phyloP scores from a whole-genome alignment of 2,113 vertebrate species.

The Parus major region DNA sequence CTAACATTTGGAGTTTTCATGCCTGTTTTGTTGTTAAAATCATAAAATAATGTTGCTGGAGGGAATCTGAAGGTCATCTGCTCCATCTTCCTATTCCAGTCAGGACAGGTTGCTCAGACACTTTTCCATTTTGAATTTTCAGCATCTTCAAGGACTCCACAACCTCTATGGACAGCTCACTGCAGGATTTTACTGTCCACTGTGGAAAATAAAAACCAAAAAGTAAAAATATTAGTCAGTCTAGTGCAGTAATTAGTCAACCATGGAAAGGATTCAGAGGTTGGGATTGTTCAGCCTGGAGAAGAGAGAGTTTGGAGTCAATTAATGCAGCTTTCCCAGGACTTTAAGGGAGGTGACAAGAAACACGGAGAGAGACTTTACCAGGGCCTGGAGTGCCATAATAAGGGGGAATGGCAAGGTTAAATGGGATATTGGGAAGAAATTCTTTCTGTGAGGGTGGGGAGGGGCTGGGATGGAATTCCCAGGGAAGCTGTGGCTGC shows the following conservation, averaged over 20 bases:
- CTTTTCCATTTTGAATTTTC: background rate
- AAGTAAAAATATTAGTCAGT: background rate
- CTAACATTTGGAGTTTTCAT: background rate
- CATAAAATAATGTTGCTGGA: background rate
- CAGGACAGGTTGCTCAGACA: background rate
- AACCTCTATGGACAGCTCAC: rapidly evolving
- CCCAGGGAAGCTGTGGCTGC: background rate
- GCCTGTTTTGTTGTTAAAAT: background rate
- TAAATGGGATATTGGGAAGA: background rate
- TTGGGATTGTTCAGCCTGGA: background rate
- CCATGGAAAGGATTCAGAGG: background rate
- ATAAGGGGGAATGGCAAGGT: too few species aligned
- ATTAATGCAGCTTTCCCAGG: background rate
- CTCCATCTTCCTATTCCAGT: background rate
- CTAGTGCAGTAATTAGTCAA: background rate
- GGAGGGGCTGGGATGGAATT: background rate
- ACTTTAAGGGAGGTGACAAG: background rate
- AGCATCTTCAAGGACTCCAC: background rate
- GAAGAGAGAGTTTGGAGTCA: background rate
- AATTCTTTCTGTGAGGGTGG: background rate
- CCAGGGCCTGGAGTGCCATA: background rate
- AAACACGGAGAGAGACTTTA: background rate
- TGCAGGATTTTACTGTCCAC: background rate
- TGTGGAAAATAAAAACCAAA: background rate
- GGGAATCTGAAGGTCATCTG: background rate